A percentile compares a stretch with the other conserved stretches of the same genome.
Conservation (phyloP, 37 sponge, comb jelly and placozoan genomes). For the Mnemiopsis leidyi region DNA sequence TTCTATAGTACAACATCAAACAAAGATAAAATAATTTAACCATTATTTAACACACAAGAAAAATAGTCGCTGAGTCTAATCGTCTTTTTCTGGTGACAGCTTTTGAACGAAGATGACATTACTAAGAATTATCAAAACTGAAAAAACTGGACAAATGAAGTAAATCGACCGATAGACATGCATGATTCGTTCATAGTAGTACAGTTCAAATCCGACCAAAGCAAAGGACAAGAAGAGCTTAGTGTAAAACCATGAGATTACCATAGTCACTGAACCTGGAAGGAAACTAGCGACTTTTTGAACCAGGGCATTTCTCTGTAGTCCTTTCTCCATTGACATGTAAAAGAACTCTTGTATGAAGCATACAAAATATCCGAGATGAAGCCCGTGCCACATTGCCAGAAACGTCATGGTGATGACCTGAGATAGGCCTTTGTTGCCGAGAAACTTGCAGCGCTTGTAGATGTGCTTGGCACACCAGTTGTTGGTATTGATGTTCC, state of each 20-base stretch:
- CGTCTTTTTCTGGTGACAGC: background rate
- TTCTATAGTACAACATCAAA: background rate
- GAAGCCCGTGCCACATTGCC: conserved; percentile 86
- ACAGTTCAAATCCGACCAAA: conserved; percentile 53
- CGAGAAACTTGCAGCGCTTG: conserved; percentile 77
- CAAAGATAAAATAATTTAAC: background rate
- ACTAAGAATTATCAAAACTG: background rate
- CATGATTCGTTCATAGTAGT: background rate
- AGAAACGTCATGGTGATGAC: conserved; percentile 74
- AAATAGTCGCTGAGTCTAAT: too few species aligned
- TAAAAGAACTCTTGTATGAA: conserved; percentile 74
- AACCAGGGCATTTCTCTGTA: background rate
- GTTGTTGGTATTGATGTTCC: conserved; percentile 80
- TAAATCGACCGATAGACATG: background rate
- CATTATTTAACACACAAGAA: too few species aligned
- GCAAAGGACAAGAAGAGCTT: conserved; percentile 52
- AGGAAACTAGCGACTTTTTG: background rate
- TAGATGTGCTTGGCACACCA: conserved; percentile 81
- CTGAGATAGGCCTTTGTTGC: conserved; percentile 73
- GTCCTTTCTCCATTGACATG: conserved; percentile 70
- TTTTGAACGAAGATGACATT: background rate
- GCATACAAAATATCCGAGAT: conserved; percentile 80
- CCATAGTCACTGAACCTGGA: background rate
- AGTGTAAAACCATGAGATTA: background rate
- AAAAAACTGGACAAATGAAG: conserved; percentile 7